These are phyloP conservation scores for Platycercus adscitus DNA, from an alignment of 2,113 vertebrate genomes.

Conservation along the genomic window DNA sequence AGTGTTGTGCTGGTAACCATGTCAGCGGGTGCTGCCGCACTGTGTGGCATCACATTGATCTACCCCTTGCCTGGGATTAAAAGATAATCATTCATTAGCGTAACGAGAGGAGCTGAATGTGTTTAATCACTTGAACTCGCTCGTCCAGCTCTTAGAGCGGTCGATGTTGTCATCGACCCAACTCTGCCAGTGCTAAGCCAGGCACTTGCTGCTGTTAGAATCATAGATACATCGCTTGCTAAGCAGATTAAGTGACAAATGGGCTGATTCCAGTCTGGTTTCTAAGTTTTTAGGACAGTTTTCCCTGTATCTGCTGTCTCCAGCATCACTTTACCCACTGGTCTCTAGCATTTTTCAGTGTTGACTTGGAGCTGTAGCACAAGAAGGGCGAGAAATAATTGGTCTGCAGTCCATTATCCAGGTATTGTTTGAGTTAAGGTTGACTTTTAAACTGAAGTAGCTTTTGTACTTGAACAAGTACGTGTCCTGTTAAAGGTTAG, in stretches of 20 bases:
- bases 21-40: background rate
- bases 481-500: background rate
- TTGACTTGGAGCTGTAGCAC: background rate
- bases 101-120: background rate
- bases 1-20: background rate
- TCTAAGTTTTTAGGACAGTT: background rate
- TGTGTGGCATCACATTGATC: background rate
- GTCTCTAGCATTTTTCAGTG: background rate
- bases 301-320: background rate
- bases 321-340: background rate
- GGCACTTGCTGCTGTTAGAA: background rate
- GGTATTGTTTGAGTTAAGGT: conserved; percentile 36
- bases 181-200: background rate
- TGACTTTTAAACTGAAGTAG: conserved; percentile 34
- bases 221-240: background rate
- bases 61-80: conserved; percentile 33
- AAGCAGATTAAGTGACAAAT: background rate
- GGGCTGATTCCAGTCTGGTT: background rate
- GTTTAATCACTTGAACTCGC: background rate
- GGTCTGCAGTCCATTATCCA: conserved; percentile 23
- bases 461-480: background rate
- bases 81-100: conserved; percentile 17
- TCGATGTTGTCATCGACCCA: background rate
- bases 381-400: conserved; percentile 33
- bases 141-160: background rate